Conservation (phyloP, 2,888 invertebrate genomes). For the Nomada hirtipes region DNA sequence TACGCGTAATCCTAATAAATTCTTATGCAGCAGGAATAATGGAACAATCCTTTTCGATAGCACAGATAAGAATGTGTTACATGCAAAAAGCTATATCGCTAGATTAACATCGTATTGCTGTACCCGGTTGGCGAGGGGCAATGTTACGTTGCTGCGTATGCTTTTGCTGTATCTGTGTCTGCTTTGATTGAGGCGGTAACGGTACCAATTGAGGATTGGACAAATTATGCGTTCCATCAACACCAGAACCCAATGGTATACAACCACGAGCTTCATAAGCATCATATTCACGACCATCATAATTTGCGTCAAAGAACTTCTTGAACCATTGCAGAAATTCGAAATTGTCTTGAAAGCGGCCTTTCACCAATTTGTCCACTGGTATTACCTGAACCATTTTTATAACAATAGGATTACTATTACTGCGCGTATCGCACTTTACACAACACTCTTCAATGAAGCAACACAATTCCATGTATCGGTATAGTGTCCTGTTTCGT, state of each 20-base stretch:
- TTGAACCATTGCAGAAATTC: slow-evolving; percentile 99
- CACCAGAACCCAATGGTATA: slow-evolving; percentile 91
- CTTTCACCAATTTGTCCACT: slow-evolving; percentile 99
- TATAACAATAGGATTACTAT: slow-evolving; percentile 70
- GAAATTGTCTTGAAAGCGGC: slow-evolving; percentile 99
- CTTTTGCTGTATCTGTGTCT: slow-evolving; percentile 78
- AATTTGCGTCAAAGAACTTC: slow-evolving; percentile 99
- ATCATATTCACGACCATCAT: slow-evolving; percentile 98
- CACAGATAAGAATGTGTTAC: slow-evolving; percentile 20
- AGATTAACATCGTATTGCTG: slow-evolving; percentile 57
- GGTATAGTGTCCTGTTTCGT: slow-evolving; percentile 19
- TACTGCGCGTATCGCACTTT: slow-evolving; percentile 6
- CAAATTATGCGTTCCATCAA: slow-evolving; percentile 84
- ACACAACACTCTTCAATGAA: slow-evolving; percentile 7
- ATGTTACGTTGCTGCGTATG: slow-evolving; percentile 81
- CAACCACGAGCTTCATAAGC: slow-evolving; percentile 95
- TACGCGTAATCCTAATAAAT: slow-evolving; percentile 19
- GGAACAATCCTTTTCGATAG: slow-evolving; percentile 1
- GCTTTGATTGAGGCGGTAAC: slow-evolving; percentile 82
- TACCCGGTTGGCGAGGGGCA: slow-evolving; percentile 82
- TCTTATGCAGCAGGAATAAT: slow-evolving; percentile 19
- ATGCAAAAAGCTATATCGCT: slow-evolving; percentile 62
- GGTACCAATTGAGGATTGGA: slow-evolving; percentile 84
- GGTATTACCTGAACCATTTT: slow-evolving; percentile 94
- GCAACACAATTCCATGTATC: slow-evolving; percentile 29